These are phyloP conservation scores for Orius laevigatus DNA, from an alignment of 1,140 invertebrate genomes.

Conservation along the genomic window DNA sequence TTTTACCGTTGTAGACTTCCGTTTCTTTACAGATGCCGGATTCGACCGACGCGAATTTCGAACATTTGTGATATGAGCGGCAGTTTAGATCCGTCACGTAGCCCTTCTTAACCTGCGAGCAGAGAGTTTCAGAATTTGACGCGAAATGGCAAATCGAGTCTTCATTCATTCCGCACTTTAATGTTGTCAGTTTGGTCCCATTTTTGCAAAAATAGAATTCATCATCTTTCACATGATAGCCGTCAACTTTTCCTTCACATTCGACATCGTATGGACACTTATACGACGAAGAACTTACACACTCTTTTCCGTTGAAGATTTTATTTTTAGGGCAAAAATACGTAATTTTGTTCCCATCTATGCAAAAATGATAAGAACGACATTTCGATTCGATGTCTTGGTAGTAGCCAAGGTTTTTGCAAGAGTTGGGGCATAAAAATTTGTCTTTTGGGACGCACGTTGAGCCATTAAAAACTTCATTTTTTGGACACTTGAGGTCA, in stretches of 20 bases:
- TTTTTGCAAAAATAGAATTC: slow-evolving; percentile 36
- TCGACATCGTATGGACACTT: slow-evolving; percentile 30
- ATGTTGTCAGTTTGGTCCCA: slow-evolving; percentile 31
- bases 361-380: slow-evolving; percentile 38
- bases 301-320: slow-evolving; percentile 36
- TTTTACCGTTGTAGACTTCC: slow-evolving; percentile 35
- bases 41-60: no score
- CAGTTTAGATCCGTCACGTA: no score
- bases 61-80: no score
- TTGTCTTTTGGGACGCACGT: slow-evolving; percentile 25
- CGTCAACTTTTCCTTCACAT: slow-evolving; percentile 32
- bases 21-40: slow-evolving; percentile 30
- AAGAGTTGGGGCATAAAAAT: slow-evolving; percentile 32
- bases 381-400: slow-evolving; percentile 35
- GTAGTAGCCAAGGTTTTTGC: slow-evolving; percentile 37
- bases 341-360: slow-evolving; percentile 32
- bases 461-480: slow-evolving; percentile 33
- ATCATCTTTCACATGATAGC: slow-evolving; percentile 40
- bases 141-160: no score
- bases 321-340: slow-evolving; percentile 33
- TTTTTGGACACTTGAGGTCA: slow-evolving; percentile 27
- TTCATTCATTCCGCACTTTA: slow-evolving; percentile 15
- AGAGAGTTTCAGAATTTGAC: no score
- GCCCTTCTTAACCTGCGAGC: no score
- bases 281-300: slow-evolving; percentile 27